Evolutionary conservation across 2,113 vertebrate genomes (phyloP).

Genomic region (Hassar affinis): DNA sequence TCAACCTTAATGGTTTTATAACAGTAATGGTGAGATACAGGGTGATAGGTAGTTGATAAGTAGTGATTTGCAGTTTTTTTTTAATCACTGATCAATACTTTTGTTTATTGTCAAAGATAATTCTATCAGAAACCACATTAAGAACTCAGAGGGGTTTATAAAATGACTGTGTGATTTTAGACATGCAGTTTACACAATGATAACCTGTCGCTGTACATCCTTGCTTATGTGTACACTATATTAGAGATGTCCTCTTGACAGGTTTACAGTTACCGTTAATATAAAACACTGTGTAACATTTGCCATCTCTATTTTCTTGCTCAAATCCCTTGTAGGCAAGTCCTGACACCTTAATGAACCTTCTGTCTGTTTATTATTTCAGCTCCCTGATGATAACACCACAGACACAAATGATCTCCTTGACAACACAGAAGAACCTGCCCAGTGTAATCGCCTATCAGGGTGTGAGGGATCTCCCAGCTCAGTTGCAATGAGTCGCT

Average conservation of each 20-base stretch:
- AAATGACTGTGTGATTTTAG: neutral
- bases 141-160: neutral
- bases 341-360: conserved; percentile 19
- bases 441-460: neutral
- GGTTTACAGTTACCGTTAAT: neutral
- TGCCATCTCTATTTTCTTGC: neutral
- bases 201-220: neutral
- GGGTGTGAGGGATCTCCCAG: conserved; percentile 37
- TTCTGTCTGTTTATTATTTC: conserved; percentile 10
- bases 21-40: neutral
- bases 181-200: neutral
- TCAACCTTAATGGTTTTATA: neutral
- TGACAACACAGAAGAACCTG: conserved; percentile 23
- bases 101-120: neutral
- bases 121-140: neutral
- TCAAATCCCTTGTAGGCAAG: neutral
- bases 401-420: conserved; percentile 44
- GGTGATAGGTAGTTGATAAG: neutral
- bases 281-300: neutral
- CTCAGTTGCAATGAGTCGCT: conserved; percentile 20
- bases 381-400: conserved; percentile 32
- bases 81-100: neutral
- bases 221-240: neutral
- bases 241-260: neutral
- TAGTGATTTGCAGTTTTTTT: neutral